Evolutionary conservation across 2,888 invertebrate species (phyloP).

Genomic region (Ichneumon xanthorius): DNA sequence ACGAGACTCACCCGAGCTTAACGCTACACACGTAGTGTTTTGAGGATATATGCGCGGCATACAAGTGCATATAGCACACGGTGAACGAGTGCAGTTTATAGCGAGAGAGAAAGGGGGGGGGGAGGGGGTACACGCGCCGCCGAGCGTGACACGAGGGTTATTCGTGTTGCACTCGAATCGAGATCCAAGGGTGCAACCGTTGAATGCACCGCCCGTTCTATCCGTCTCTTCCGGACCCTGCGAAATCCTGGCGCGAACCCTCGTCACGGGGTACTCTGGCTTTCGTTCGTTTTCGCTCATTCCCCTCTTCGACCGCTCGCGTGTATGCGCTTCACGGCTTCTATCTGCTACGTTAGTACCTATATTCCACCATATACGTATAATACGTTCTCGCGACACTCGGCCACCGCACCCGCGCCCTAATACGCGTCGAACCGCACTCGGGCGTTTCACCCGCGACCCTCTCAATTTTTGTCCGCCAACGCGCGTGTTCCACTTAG

Average conservation of each 20-base stretch:
- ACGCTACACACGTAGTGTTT: conserved; percentile 18
- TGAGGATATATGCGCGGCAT: neutral
- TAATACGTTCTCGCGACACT: conserved; percentile 58
- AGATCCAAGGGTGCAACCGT: conserved; percentile 71
- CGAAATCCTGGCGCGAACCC: conserved; percentile 62
- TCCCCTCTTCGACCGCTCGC: conserved; percentile 41
- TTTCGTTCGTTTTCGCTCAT: conserved; percentile 26
- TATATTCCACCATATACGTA: neutral
- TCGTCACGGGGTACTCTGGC: conserved; percentile 30
- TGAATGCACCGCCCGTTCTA: conserved; percentile 54
- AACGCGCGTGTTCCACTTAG: conserved; percentile 6
- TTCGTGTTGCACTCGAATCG: conserved; percentile 65
- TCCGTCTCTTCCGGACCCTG: conserved; percentile 54
- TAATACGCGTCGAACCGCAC: conserved; percentile 33
- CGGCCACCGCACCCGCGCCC: conserved; percentile 40
- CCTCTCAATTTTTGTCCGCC: conserved; percentile 35
- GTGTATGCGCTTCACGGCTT: conserved; percentile 21
- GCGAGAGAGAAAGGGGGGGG: conserved; percentile 45
- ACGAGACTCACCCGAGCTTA: conserved; percentile 42
- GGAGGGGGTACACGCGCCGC: conserved; percentile 66
- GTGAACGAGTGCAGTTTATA: conserved; percentile 45
- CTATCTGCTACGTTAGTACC: neutral
- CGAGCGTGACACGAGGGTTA: conserved; percentile 69
- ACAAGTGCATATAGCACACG: conserved; percentile 22
- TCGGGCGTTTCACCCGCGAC: conserved; percentile 26